phyloP scores from a whole-genome alignment of 1,140 invertebrate species.

The Palaemon carinicauda region DNA sequence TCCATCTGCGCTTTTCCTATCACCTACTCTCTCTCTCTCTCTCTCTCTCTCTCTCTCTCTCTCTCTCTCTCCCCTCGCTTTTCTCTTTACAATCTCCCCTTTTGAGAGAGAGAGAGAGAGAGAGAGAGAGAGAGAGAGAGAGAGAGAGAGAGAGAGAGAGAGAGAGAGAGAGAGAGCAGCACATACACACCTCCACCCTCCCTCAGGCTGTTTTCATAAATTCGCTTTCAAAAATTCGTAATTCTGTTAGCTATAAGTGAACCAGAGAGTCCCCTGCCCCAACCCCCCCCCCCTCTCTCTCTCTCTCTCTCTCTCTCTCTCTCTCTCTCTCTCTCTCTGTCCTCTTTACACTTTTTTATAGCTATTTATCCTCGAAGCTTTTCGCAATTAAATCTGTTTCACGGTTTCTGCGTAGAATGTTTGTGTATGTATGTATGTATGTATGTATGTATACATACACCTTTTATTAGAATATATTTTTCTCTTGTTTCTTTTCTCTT shows the following conservation, averaged over 20 bases:
- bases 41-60: neutral
- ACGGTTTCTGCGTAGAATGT: too few relatives aligned
- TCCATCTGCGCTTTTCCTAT: too few relatives aligned
- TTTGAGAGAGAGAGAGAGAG: neutral
- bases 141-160: too few relatives aligned
- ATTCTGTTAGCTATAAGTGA: neutral
- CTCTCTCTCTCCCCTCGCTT: neutral
- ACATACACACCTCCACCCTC: neutral
- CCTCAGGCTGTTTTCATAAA: neutral
- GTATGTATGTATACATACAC: too few relatives aligned
- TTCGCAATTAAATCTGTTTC: neutral
- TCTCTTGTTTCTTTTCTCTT: neutral
- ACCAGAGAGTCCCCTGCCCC: neutral
- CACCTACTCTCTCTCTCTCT: neutral
- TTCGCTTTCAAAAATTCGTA: neutral
- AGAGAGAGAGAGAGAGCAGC: too few relatives aligned
- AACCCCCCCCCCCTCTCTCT: too few relatives aligned
- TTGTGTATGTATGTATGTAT: too few relatives aligned
- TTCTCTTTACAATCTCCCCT: neutral
- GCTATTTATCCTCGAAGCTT: too few relatives aligned
- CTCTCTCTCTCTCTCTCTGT: neutral
- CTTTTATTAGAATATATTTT: too few relatives aligned
- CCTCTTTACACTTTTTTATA: neutral
- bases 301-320: neutral
- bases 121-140: neutral